Evolutionary conservation across 2,888 invertebrate genomes (phyloP).

Genomic region (Pardosa pseudoannulata): DNA sequence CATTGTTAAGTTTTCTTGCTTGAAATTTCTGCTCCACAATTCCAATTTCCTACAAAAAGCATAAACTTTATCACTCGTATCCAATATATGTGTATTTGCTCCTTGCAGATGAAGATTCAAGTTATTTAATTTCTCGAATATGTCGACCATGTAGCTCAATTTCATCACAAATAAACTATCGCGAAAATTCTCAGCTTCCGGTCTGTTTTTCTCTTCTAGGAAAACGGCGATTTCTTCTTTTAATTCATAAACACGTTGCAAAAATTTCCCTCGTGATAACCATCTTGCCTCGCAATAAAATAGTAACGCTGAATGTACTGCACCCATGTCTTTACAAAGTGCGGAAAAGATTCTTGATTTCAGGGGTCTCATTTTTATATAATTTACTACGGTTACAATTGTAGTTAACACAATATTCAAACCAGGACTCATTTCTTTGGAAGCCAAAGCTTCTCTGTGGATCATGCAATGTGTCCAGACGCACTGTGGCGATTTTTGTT

Average conservation of each 20-base stretch:
- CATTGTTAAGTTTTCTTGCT: constrained; percentile 39
- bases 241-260: constrained; percentile 11
- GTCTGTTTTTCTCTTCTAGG: constrained; percentile 42
- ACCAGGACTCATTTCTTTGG: constrained; percentile 32
- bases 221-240: constrained; percentile 31
- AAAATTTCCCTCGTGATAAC: neutral
- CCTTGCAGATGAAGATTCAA: constrained; percentile 49
- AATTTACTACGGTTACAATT: constrained; percentile 37
- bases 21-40: constrained; percentile 57
- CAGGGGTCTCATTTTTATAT: constrained; percentile 35
- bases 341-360: constrained; percentile 11
- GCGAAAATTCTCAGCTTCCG: constrained; percentile 49
- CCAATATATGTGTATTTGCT: constrained; percentile 48
- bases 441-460: constrained; percentile 34
- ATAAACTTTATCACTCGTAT: constrained; percentile 51
- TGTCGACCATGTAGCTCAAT: constrained; percentile 56
- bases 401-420: constrained; percentile 32
- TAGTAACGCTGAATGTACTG: constrained; percentile 14
- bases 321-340: constrained; percentile 1
- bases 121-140: constrained; percentile 52
- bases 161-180: constrained; percentile 57
- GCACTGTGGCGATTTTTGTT: constrained; percentile 4
- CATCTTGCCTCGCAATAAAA: constrained; percentile 17
- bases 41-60: constrained; percentile 50
- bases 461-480: constrained; percentile 27